Evolutionary conservation across 1,140 invertebrate genomes (phyloP), one percentile per base, ranked within the genome.

Genomic region (Cryptotermes secundus): DNA sequence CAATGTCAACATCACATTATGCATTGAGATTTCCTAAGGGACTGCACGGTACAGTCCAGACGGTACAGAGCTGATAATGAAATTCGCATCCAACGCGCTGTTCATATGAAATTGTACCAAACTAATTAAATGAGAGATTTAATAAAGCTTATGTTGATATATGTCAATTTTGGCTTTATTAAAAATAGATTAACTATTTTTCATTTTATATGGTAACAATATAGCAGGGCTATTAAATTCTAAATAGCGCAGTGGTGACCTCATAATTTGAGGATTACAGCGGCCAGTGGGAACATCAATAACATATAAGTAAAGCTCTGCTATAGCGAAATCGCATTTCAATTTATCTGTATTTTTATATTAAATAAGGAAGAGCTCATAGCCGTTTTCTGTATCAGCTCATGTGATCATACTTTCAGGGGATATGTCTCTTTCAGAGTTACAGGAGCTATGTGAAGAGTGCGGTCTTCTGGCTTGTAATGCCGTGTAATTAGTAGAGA

Each of bases 61-160:
- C n/a, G 59, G 59, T 65, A 26, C n/a, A 65, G n/a, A 65, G 59
- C 59, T 65, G 59, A n/a, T 65, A 65, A 65, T 65, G 59, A n/a
- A 65, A 65, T 65, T 65, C 59, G 26, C 59, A 65, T n/a, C 59
- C 2, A n/a, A n/a, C 59, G 12, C 26, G n/a, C 2, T n/a, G 22
- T 26, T n/a, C 26, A 31, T 65, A 65, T n/a, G n/a, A 65, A 65
- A 65, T 65, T 26, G 59, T 7, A n/a, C 26, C 24, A 65, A n/a
- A 14, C 26, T 65, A 65, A 65, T 65, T 65, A 65, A 65, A n/a
- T n/a, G 6, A n/a, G 59, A 65, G 59, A n/a, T 9, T 65, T 65
- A 65, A 65, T 26, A 65, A 65, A 12, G 12, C 3, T 65, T 65
- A n/a, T 31, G 12, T n/a, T 65, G 59, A 65, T n/a, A 26, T n/a